Percentiles rank a stretch among this genome's conserved stretches.
Evolutionary conservation across 2,797 vertebrate genomes (phyloP).

Genomic region (Decapterus maruadsi): DNA sequence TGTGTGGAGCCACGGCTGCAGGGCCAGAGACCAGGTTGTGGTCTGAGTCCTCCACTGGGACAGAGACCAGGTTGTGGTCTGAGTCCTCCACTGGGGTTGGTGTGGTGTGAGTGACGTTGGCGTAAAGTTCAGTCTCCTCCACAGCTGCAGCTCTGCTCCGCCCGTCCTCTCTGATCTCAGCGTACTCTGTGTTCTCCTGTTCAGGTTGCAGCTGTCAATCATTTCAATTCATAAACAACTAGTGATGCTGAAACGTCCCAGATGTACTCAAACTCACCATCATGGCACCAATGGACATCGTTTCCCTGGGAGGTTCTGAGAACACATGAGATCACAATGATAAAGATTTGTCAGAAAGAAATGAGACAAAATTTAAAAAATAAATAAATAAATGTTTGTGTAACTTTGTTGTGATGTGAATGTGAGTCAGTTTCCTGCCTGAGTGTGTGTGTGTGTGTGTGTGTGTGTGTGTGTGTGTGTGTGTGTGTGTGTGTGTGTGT

Average conservation of each 20-base stretch:
- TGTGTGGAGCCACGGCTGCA: not conserved
- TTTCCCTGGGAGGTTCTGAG: slow-evolving; percentile 19
- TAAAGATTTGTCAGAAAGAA: too few relatives aligned
- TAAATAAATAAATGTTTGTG: too few relatives aligned
- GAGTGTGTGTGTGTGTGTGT: too few relatives aligned
- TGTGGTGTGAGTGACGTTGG: not conserved
- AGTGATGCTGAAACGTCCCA: not conserved
- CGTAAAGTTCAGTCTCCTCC: not conserved
- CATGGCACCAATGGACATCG: rapidly evolving
- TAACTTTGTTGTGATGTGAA: too few relatives aligned
- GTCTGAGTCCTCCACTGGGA: too few relatives aligned
- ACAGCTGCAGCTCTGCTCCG: not conserved
- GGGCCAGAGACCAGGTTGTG: not conserved
- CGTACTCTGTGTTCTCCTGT: not conserved
- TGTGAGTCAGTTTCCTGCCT: too few relatives aligned
- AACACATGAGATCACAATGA: too few relatives aligned
- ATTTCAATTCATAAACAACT: not conserved
- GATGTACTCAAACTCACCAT: slow-evolving; percentile 18
- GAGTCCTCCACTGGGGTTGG: not conserved
- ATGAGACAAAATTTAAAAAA: too few relatives aligned
- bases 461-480: not conserved
- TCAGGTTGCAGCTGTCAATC: not conserved
- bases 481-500: not conserved
- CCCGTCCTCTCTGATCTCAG: not conserved
- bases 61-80: not conserved